Percentiles rank a stretch among this genome's conserved stretches.
phyloP scores from a whole-genome alignment of 2,113 vertebrate species.

The Theropithecus gelada region DNA sequence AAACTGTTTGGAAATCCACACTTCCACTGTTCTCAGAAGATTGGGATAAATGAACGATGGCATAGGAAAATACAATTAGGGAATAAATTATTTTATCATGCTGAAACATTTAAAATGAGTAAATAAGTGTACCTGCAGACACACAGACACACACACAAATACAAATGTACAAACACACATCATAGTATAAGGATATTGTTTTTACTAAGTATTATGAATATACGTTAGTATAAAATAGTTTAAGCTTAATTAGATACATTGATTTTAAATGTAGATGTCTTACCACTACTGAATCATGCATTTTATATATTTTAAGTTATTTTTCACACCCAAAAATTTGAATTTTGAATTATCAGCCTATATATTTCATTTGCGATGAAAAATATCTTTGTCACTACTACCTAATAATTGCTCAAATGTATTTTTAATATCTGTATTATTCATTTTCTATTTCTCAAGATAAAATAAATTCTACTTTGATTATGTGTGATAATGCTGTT shows the following conservation, averaged over 20 bases:
- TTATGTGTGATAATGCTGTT: neutral
- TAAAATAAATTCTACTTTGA: neutral
- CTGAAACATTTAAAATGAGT: conserved; percentile 6
- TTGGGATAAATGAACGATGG: neutral
- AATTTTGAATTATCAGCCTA: neutral
- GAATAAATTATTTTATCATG: neutral
- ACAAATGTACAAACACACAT: neutral
- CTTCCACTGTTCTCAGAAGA: neutral
- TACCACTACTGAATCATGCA: neutral
- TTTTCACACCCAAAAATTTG: neutral
- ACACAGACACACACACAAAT: neutral
- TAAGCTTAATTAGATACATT: neutral
- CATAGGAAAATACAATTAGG: neutral
- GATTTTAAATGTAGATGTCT: neutral
- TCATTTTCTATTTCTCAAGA: neutral
- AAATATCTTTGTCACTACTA: neutral
- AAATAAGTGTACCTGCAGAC: neutral
- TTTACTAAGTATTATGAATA: neutral
- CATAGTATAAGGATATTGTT: neutral
- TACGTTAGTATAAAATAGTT: neutral
- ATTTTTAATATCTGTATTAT: neutral
- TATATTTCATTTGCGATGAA: neutral
- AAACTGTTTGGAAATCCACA: conserved; percentile 13
- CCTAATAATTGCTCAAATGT: conserved; percentile 2
- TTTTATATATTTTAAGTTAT: neutral